phyloP scores from a whole-genome alignment of 2,888 invertebrate genomes.

The Microctonus brassicae region DNA sequence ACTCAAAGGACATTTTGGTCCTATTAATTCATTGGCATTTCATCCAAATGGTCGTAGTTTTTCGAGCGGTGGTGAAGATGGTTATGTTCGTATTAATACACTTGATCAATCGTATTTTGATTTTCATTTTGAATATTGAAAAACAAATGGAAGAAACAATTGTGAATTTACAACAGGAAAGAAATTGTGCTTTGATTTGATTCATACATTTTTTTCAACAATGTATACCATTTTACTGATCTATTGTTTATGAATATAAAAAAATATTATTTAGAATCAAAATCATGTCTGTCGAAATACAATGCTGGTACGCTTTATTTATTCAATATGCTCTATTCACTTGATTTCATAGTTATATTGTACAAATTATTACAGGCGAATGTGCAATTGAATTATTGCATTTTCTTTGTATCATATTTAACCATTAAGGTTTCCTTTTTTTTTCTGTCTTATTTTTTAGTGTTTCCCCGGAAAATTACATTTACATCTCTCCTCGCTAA shows the following conservation, averaged over 20 bases:
- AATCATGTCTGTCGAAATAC: constrained; percentile 49
- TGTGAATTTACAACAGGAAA: constrained; percentile 35
- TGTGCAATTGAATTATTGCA: constrained; percentile 57
- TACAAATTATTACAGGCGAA: constrained; percentile 69
- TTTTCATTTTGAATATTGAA: constrained; percentile 89
- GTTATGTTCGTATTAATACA: constrained; percentile 94
- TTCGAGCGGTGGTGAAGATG: constrained; percentile 98
- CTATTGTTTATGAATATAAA: neutral
- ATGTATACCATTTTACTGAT: too few species aligned
- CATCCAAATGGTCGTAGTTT: constrained; percentile 97
- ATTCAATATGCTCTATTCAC: constrained; percentile 47
- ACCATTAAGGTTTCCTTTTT: constrained; percentile 18
- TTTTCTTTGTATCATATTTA: constrained; percentile 25
- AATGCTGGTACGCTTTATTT: constrained; percentile 69
- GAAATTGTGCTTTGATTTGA: neutral
- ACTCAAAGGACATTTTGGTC: constrained; percentile 99
- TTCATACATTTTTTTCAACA: constrained; percentile 7
- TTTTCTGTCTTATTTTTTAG: neutral
- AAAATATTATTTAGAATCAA: constrained; percentile 18
- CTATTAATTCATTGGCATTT: constrained; percentile 98
- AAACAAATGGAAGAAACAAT: too few species aligned
- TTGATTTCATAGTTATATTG: constrained; percentile 64
- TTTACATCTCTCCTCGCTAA: neutral
- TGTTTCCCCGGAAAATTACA: neutral
- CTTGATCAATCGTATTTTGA: constrained; percentile 98